Percentiles rank a stretch among this genome's conserved stretches.
Evolutionary conservation across 2,113 vertebrate species (phyloP).

Genomic region (Sardina pilchardus): DNA sequence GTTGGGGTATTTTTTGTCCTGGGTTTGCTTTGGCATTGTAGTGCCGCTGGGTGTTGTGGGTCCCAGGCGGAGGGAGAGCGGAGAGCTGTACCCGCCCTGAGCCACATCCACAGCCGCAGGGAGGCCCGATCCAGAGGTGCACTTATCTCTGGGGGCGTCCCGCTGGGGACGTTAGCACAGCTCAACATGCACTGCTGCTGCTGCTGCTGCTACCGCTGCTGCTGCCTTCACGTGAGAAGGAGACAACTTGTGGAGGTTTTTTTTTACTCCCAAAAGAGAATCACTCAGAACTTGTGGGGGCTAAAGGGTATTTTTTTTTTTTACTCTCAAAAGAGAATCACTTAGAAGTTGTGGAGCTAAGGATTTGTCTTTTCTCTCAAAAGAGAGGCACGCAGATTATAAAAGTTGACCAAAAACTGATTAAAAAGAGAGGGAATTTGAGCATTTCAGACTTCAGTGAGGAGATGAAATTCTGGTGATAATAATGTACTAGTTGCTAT

Average conservation of each 20-base stretch:
- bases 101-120: constrained; percentile 36
- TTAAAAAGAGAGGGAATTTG: not conserved
- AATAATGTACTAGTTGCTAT: not conserved
- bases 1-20: constrained; percentile 35
- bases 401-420: not conserved
- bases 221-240: not conserved
- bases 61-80: not conserved
- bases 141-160: constrained; percentile 38
- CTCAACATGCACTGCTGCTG: constrained; percentile 2
- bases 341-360: not conserved
- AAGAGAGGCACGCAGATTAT: not conserved
- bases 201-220: too few species aligned
- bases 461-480: not conserved
- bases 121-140: constrained; percentile 37
- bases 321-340: not conserved
- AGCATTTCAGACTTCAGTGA: not conserved
- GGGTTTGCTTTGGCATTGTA: constrained; percentile 41
- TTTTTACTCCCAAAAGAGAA: too few species aligned
- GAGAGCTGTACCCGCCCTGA: constrained; percentile 14
- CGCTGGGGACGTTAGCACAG: constrained; percentile 31
- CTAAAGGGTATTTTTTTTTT: not conserved
- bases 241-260: not conserved
- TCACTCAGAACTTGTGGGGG: not conserved
- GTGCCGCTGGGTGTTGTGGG: constrained; percentile 2
- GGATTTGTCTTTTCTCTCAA: not conserved